Evolutionary conservation across 2,113 vertebrate species (phyloP).

Genomic region (Sakesphorus luctuosus): DNA sequence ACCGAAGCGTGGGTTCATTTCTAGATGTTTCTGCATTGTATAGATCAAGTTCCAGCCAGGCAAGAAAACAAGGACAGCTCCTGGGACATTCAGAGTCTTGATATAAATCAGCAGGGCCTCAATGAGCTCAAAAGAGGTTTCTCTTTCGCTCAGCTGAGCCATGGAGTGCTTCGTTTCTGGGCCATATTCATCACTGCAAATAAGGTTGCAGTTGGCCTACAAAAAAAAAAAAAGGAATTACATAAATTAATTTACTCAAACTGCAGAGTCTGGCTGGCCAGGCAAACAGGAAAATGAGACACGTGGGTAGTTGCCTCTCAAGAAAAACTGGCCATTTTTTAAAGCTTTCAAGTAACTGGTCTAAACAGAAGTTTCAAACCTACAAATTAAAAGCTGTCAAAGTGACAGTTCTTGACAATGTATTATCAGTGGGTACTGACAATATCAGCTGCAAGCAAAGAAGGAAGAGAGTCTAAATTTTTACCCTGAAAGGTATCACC

Average conservation of each 20-base stretch:
- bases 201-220: slow-evolving; percentile 90
- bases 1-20: slow-evolving; percentile 94
- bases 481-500: not conserved
- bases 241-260: not conserved
- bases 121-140: slow-evolving; percentile 94
- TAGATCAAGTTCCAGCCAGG: slow-evolving; percentile 98
- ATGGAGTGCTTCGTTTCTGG: slow-evolving; percentile 87
- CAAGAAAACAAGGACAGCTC: slow-evolving; percentile 92
- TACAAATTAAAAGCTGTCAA: not conserved
- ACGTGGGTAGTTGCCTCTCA: not conserved
- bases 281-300: not conserved
- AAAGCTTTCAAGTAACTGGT: not conserved
- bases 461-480: not conserved
- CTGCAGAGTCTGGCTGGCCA: not conserved
- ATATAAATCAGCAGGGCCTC: slow-evolving; percentile 93
- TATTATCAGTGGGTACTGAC: not conserved
- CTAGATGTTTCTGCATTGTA: slow-evolving; percentile 94
- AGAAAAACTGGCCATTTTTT: not conserved
- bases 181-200: slow-evolving; percentile 87
- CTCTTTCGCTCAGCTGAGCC: slow-evolving; percentile 91
- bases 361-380: not conserved
- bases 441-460: not conserved
- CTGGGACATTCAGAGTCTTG: slow-evolving; percentile 87
- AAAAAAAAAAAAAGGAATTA: not conserved
- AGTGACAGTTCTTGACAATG: not conserved